Evolutionary conservation across 35 echinoderm and acorn worm genomes (phyloP), one percentile per base, ranked within the genome.

Genomic region (Antedon bifida): DNA sequence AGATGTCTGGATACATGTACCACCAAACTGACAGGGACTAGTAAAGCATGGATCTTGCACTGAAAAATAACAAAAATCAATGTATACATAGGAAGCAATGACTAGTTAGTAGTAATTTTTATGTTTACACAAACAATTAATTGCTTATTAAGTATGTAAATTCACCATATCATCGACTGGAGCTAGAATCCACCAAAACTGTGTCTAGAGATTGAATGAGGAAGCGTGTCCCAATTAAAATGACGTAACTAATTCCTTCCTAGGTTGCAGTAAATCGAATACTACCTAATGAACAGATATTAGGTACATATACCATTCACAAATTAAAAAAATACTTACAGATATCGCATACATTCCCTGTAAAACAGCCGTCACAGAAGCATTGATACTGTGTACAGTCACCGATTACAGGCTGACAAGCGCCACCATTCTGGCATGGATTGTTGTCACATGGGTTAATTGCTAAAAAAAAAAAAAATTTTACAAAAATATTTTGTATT

Each of bases 21-120:
- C 86, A 73, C 79, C 64, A 31, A 73, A 74, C 36, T 38, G 45
- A 75, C 86, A 87, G 0, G 86, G 86, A 21, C 35, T 74, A 16
- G 86, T 81, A 29, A 51, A 35, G 30, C 86, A 87, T 10, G 86
- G 78, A 82, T 87, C 79, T 28, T 30, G 34, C 73, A 64, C 86
- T 87, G 55, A 7, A 81, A 75, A 12, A 33, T 31, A 87, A 32
- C 3, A 81, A 81, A 75, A 42, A 81, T 13, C 56, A 13, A 79
- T 51, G 38, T 42, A 42, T 42, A 42, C 14, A 7, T 7, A 42
- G 38, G 38, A 42, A 7, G 14, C n/a, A n/a, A n/a, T n/a, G n/a
- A n/a, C n/a, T n/a, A n/a, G n/a, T n/a, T n/a, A n/a, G n/a, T n/a
- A n/a, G n/a, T n/a, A n/a, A n/a, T n/a, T n/a, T n/a, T n/a, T n/a